Evolutionary conservation across 1,140 invertebrate genomes (phyloP).

Genomic region (Anastrepha ludens): DNA sequence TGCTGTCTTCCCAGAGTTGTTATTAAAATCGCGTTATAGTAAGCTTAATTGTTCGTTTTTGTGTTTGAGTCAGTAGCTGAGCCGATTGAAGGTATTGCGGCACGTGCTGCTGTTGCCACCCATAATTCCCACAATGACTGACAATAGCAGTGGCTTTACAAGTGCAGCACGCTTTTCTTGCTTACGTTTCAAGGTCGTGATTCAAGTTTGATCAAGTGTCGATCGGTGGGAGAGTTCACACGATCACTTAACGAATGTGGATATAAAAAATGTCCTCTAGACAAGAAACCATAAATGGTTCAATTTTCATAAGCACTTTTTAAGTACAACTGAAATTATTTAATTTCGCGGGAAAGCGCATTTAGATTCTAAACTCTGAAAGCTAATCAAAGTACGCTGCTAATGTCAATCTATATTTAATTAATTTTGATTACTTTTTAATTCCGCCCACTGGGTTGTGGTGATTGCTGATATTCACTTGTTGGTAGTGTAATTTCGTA

Average conservation of each 20-base stretch:
- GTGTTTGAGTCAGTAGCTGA: not conserved
- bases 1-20: not conserved
- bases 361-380: no score
- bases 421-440: conserved; percentile 33
- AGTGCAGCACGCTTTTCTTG: not conserved
- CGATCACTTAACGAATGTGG: not conserved
- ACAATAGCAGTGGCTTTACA: not conserved
- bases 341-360: no score
- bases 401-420: not conserved
- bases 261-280: no score
- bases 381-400: no score
- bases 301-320: no score
- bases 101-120: not conserved
- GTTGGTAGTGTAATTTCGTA: not conserved
- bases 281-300: no score
- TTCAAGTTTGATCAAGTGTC: not conserved
- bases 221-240: not conserved
- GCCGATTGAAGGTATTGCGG: not conserved
- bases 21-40: not conserved
- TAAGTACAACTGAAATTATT: no score
- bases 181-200: not conserved
- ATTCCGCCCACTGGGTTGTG: not conserved
- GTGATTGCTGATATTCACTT: not conserved
- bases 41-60: not conserved
- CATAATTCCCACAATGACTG: not conserved